Percentiles rank a stretch among this genome's conserved stretches.
Conservation (phyloP, 1,140 invertebrate genomes). For the Carposina sasakii region DNA sequence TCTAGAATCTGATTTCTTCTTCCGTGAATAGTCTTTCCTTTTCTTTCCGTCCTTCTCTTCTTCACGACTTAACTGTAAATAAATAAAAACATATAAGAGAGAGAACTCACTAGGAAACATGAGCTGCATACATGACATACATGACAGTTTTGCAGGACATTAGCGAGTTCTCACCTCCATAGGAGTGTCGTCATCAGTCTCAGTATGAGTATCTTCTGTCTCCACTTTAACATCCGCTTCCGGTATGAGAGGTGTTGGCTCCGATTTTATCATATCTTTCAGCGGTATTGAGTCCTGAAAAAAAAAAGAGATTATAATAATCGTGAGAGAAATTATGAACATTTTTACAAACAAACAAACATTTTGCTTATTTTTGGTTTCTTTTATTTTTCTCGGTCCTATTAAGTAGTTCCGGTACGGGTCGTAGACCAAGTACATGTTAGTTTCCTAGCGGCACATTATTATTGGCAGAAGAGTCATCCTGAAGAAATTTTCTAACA, state of each 20-base stretch:
- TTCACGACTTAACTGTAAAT: slow-evolving; percentile 52
- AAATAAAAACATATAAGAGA: neutral
- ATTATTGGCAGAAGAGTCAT: too few relatives aligned
- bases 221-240: slow-evolving; percentile 22
- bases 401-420: too few relatives aligned
- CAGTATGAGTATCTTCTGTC: slow-evolving; percentile 56
- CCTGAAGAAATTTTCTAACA: too few relatives aligned
- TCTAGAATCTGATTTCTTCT: slow-evolving; percentile 60
- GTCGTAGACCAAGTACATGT: too few relatives aligned
- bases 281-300: slow-evolving; percentile 50
- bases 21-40: slow-evolving; percentile 58
- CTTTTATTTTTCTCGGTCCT: too few relatives aligned
- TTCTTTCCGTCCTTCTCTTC: slow-evolving; percentile 65
- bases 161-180: slow-evolving; percentile 75
- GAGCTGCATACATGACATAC: too few relatives aligned
- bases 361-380: too few relatives aligned
- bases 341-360: too few relatives aligned
- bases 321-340: too few relatives aligned
- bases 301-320: too few relatives aligned
- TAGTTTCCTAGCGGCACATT: too few relatives aligned
- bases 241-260: neutral
- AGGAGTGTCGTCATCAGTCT: slow-evolving; percentile 76
- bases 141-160: too few relatives aligned
- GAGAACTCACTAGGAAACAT: neutral
- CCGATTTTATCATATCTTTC: slow-evolving; percentile 41